These are phyloP conservation scores for Scylla paramamosain DNA, from an alignment of 1,140 invertebrate species.

Conservation along the genomic window DNA sequence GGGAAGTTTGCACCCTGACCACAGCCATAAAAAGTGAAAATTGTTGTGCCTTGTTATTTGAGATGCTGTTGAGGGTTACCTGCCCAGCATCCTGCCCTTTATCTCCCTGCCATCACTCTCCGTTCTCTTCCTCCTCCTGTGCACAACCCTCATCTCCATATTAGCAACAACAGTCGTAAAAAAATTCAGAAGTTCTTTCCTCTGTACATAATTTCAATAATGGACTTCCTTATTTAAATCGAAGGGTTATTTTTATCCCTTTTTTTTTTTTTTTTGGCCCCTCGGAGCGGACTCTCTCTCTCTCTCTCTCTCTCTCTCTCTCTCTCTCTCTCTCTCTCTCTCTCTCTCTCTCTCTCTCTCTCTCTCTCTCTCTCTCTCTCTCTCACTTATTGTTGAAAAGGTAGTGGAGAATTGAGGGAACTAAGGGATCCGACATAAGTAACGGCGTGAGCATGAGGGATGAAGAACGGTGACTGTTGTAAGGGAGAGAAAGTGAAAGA, in stretches of 20 bases:
- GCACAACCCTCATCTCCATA: not conserved
- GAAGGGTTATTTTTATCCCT: not conserved
- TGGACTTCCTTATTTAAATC: slow-evolving; percentile 5
- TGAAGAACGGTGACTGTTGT: no score
- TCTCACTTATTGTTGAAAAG: no score
- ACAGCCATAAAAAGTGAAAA: not conserved
- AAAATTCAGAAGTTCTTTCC: not conserved
- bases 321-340: no score
- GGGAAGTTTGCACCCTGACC: not conserved
- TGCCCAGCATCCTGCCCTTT: not conserved
- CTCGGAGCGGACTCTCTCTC: not conserved
- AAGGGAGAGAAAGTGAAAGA: no score
- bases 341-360: no score
- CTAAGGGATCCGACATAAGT: no score
- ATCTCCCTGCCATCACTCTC: no score
- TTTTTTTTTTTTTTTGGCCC: not conserved
- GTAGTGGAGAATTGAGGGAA: no score
- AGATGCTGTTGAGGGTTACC: not conserved
- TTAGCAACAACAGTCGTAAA: not conserved
- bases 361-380: no score
- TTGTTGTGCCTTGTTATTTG: not conserved
- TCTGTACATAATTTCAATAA: not conserved
- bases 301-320: no score
- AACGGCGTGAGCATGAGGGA: no score
- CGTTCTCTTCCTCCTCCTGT: not conserved